Evolutionary conservation across 1,140 invertebrate species (phyloP), one percentile per base, ranked within the genome.

Genomic region (Drosophila fuyamai): DNA sequence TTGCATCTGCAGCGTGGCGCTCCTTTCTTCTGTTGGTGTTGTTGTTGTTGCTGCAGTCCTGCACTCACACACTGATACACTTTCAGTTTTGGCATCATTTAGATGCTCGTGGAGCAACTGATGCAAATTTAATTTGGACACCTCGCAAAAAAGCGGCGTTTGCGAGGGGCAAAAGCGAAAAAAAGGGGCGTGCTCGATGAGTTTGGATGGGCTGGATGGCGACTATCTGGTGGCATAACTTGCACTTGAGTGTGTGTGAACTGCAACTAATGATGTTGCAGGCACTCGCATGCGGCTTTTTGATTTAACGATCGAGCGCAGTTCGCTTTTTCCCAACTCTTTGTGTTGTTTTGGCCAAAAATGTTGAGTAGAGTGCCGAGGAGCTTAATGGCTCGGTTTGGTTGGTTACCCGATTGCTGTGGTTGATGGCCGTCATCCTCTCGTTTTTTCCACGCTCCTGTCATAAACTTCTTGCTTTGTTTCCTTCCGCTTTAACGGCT

Each of bases 211-310:
- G 35, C 6, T 10, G 18, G n/a, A 43, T 56, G 60, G 40, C 32
- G 46, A 62, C 63, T 79, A 78, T 83, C 80, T 76, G 57, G 50
- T 51, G 59, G 59, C 65, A 81, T 81, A 89, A 80, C 79, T 89
- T 80, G 77, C 83, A 56, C 79, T 84, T 75, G 65, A 84, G 84
- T 68, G 77, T 89, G 84, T 83, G 81, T 88, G 83, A 89, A 78
- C 84, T 89, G 80, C 84, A 84, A 89, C 84, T 89, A 89, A 89
- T 89, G 84, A 89, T 89, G 80, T 89, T 89, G 80, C 84, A 89
- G 83, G 84, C 84, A 89, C 80, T 89, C 84, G 70, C 79, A 89
- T 83, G 79, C 84, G 80, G 73, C 76, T 83, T 88, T 86, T 88
- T 88, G 83, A 88, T 83, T 88, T 88, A 86, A 86, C 82, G 82